Evolutionary conservation across 2,888 invertebrate genomes (phyloP).

Genomic region (Molanna angustata): DNA sequence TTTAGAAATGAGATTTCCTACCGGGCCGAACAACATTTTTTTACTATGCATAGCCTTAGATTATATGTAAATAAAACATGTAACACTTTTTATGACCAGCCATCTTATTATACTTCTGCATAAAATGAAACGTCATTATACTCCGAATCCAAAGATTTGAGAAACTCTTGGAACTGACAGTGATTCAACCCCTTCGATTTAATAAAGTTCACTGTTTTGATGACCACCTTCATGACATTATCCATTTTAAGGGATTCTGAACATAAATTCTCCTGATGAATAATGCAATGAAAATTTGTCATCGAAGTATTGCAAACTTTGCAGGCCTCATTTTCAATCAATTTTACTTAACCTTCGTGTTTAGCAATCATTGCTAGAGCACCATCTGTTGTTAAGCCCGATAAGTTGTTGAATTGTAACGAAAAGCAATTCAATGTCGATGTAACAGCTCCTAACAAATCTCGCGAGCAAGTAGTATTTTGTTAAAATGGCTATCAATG

Average conservation of each 20-base stretch:
- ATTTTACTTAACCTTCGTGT: neutral
- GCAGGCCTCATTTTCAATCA: too few relatives aligned
- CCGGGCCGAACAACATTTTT: too few relatives aligned
- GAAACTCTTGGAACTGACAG: constrained; percentile 16
- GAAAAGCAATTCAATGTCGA: constrained; percentile 12
- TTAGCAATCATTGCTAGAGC: constrained; percentile 16
- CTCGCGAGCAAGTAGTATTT: constrained; percentile 12
- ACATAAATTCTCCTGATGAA: constrained; percentile 34
- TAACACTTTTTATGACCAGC: too few relatives aligned
- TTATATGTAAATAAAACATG: too few relatives aligned
- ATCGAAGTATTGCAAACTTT: constrained; percentile 16
- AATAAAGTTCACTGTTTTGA: too few relatives aligned
- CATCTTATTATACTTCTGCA: constrained; percentile 24
- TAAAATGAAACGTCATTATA: constrained; percentile 21
- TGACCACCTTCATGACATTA: constrained; percentile 13
- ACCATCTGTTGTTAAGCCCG: too few relatives aligned
- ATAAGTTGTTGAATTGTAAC: too few relatives aligned
- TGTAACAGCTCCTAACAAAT: constrained; percentile 14
- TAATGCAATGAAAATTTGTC: constrained; percentile 34
- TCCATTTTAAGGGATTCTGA: constrained; percentile 24
- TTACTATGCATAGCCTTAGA: too few relatives aligned
- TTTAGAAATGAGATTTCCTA: too few relatives aligned
- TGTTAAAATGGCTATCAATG: too few relatives aligned
- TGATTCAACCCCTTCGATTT: constrained; percentile 4
- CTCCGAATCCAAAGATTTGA: constrained; percentile 16